Percentiles rank a stretch among this genome's conserved stretches.
These are phyloP conservation scores for Girardinus metallicus DNA, from an alignment of 2,797 vertebrate species.

Conservation along the genomic window DNA sequence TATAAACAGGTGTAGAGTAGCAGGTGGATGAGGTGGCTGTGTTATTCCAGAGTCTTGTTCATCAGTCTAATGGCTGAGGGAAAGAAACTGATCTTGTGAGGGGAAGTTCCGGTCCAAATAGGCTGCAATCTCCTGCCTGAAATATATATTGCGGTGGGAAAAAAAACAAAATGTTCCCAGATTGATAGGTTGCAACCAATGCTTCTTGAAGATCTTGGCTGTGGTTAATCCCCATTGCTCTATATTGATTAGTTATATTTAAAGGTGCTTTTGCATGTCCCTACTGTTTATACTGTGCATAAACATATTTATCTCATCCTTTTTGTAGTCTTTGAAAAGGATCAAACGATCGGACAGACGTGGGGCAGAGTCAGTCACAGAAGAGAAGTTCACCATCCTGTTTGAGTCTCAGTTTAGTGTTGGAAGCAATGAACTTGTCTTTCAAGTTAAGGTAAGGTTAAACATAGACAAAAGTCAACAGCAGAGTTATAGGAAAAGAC, in stretches of 20 bases:
- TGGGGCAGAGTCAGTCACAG: slow-evolving; percentile 94
- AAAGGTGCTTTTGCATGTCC: slow-evolving; percentile 30
- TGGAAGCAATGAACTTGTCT: slow-evolving; percentile 95
- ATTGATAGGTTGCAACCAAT: not conserved
- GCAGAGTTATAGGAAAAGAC: not conserved
- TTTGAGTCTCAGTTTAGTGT: slow-evolving; percentile 98
- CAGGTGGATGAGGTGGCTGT: no score
- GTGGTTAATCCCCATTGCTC: not conserved
- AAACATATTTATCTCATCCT: not conserved
- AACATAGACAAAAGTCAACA: not conserved
- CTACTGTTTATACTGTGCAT: not conserved
- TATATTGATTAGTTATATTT: not conserved
- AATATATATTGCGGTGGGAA: no score
- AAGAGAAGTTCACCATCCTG: slow-evolving; percentile 97
- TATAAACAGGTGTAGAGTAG: not conserved
- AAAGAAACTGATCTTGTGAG: no score
- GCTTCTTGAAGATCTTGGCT: not conserved
- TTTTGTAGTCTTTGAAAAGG: slow-evolving; percentile 90
- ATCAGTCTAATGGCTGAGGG: no score
- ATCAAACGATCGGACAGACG: slow-evolving; percentile 96
- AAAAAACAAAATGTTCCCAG: not conserved
- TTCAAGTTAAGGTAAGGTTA: slow-evolving; percentile 91
- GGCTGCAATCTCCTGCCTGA: no score
- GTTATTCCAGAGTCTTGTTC: no score
- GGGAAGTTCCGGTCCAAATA: no score